A percentile compares a stretch with the other conserved stretches of the same genome.
phyloP scores from a whole-genome alignment of 2,888 invertebrate genomes.

The Bombylius discolor region DNA sequence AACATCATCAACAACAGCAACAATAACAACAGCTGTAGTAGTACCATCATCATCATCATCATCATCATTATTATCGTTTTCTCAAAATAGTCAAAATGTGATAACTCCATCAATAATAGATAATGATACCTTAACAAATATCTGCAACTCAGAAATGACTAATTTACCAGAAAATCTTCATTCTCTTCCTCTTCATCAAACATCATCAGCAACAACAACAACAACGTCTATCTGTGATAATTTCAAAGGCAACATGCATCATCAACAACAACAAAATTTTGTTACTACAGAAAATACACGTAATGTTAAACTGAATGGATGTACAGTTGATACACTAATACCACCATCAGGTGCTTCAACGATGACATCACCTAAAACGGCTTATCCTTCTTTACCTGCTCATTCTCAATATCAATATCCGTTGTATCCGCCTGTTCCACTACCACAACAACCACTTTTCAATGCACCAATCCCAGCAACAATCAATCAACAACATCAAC shows the following conservation, averaged over 20 bases:
- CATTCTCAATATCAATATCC: too few relatives aligned
- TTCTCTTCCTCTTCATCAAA: too few relatives aligned
- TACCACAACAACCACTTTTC: too few relatives aligned
- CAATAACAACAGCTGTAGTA: constrained; percentile 18
- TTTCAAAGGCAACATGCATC: neutral
- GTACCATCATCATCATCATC: constrained; percentile 22
- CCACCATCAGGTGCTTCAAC: neutral
- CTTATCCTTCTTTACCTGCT: neutral
- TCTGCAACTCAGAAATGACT: too few relatives aligned
- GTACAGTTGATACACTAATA: neutral
- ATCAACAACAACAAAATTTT: neutral
- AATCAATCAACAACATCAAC: neutral
- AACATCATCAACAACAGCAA: constrained; percentile 12
- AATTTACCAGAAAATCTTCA: too few relatives aligned
- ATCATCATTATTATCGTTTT: constrained; percentile 8
- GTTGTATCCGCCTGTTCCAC: too few relatives aligned
- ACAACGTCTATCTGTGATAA: neutral
- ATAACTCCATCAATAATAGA: too few relatives aligned
- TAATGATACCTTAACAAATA: too few relatives aligned
- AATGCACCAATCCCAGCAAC: neutral
- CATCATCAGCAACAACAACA: neutral
- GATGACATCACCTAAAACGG: neutral
- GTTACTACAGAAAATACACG: too few relatives aligned
- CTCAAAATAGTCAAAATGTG: too few relatives aligned
- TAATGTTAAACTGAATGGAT: constrained; percentile 3